A percentile compares a stretch with the other conserved stretches of the same genome.
These are phyloP conservation scores for Heteractis magnifica DNA, from an alignment of 92 coral and sea anemone species.

Conservation along the genomic window DNA sequence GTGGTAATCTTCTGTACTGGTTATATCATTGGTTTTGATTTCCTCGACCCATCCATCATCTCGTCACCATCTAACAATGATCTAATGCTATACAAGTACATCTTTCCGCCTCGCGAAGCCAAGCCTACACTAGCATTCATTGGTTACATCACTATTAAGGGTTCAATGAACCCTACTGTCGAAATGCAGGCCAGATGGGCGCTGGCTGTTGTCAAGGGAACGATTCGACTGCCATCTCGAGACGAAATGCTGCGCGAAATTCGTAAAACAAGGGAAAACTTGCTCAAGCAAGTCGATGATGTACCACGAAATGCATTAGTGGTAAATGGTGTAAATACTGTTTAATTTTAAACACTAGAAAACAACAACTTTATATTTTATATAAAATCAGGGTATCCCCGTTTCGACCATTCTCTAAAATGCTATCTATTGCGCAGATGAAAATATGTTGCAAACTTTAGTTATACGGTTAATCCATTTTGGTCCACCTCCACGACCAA, in stretches of 20 bases:
- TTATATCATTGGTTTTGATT: conserved; percentile 54
- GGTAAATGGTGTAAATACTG: conserved; percentile 3
- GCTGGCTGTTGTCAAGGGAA: conserved; percentile 70
- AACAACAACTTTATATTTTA: too few species aligned
- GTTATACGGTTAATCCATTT: too few species aligned
- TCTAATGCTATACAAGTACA: conserved; percentile 65
- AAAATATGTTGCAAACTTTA: too few species aligned
- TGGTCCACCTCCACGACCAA: too few species aligned
- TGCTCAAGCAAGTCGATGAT: neutral
- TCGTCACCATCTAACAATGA: conserved; percentile 51
- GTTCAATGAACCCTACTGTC: conserved; percentile 67
- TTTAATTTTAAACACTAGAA: too few species aligned
- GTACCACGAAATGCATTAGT: conserved; percentile 19
- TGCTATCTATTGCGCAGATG: too few species aligned
- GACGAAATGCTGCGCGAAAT: conserved; percentile 22
- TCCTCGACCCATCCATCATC: conserved; percentile 46
- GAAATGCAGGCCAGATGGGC: conserved; percentile 91
- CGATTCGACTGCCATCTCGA: conserved; percentile 10
- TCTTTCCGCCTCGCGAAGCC: conserved; percentile 68
- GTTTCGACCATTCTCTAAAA: too few species aligned
- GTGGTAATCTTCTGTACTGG: conserved; percentile 71
- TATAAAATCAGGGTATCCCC: too few species aligned
- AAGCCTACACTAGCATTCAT: conserved; percentile 59
- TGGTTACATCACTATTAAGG: conserved; percentile 67
- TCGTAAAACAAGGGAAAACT: neutral